Conservation (phyloP, 2,113 vertebrate species). For the Catagonus wagneri region DNA sequence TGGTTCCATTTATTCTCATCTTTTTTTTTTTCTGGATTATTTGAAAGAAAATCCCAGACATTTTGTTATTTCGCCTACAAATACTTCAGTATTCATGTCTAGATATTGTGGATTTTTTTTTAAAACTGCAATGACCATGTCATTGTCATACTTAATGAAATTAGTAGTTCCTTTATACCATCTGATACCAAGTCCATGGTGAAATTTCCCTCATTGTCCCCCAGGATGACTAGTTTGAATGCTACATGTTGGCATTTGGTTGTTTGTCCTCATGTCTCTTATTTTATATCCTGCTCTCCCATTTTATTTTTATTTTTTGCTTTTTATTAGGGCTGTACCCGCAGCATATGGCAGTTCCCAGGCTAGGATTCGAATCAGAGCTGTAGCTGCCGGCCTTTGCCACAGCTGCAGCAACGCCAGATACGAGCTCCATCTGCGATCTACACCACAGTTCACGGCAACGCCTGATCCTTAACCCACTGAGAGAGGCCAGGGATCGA, state of each 20-base stretch:
- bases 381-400: too few relatives aligned
- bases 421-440: too few relatives aligned
- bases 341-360: too few relatives aligned
- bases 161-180: conserved; percentile 19
- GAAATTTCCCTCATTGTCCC: neutral
- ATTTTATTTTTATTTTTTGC: too few relatives aligned
- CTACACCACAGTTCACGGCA: too few relatives aligned
- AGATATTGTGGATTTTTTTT: neutral
- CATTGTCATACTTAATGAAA: neutral
- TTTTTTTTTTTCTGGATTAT: neutral
- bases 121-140: too few relatives aligned
- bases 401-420: too few relatives aligned
- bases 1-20: neutral
- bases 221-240: neutral
- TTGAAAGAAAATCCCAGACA: neutral
- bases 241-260: neutral
- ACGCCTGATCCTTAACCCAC: too few relatives aligned
- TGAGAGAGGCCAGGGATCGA: too few relatives aligned
- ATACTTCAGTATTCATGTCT: neutral
- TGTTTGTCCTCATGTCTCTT: neutral
- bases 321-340: too few relatives aligned
- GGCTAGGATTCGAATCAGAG: too few relatives aligned
- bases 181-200: neutral
- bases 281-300: neutral
- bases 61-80: neutral